A percentile compares a stretch with the other conserved stretches of the same genome.
Conservation (phyloP, 2,113 vertebrate species). For the Ciconia maguari region DNA sequence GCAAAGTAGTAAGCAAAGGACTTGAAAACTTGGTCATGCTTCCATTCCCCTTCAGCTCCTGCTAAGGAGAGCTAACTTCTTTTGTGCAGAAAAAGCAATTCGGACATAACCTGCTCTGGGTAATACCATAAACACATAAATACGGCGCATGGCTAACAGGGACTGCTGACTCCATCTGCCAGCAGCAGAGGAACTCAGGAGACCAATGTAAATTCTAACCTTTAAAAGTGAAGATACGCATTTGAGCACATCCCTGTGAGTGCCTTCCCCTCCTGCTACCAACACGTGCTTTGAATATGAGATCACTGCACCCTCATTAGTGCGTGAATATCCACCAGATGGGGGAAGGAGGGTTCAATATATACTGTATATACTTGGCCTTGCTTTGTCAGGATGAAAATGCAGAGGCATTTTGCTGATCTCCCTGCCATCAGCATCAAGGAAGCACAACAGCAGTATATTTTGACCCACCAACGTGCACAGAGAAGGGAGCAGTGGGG, state of each 20-base stretch:
- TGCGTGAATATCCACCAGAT: background rate
- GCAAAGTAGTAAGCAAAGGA: background rate
- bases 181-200: background rate
- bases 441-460: background rate
- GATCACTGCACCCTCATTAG: background rate
- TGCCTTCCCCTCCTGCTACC: background rate
- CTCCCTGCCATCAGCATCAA: background rate
- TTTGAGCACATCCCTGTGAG: background rate
- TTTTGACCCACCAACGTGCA: rapidly evolving
- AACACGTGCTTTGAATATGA: background rate
- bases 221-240: background rate
- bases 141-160: background rate
- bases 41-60: background rate
- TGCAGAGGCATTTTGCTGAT: background rate
- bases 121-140: background rate
- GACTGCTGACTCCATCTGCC: conserved; percentile 12
- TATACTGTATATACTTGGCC: background rate
- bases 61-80: background rate
- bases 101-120: background rate
- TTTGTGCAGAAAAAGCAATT: background rate
- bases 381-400: background rate
- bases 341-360: background rate
- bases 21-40: background rate
- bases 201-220: conserved; percentile 2
- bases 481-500: background rate